Percentiles rank a stretch among this genome's conserved stretches.
Conservation (phyloP, 2,113 vertebrate genomes). For the Erythrolamprus reginae region DNA sequence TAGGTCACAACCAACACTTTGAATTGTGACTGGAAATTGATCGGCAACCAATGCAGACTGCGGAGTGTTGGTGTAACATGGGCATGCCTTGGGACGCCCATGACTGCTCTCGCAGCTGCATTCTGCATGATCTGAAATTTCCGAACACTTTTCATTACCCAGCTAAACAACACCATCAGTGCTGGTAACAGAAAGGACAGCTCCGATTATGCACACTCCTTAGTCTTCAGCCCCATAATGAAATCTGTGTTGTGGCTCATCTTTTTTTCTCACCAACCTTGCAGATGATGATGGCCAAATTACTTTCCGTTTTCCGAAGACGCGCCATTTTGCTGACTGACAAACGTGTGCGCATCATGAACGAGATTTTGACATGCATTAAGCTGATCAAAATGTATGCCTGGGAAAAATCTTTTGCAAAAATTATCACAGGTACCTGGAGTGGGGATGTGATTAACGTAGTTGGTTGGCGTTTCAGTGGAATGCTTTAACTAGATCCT, state of each 20-base stretch:
- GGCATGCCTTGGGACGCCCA: too few relatives aligned
- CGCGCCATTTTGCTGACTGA: conserved; percentile 66
- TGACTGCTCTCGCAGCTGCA: too few relatives aligned
- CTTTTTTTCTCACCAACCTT: conserved; percentile 37
- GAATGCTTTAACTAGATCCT: not conserved
- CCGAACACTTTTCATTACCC: too few relatives aligned
- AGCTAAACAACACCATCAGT: too few relatives aligned
- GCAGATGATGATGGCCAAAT: conserved; percentile 66
- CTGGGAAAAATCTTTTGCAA: conserved; percentile 77
- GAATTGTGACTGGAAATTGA: too few relatives aligned
- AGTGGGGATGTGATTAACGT: not conserved
- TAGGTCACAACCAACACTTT: too few relatives aligned
- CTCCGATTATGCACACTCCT: not conserved
- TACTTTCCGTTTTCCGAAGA: conserved; percentile 65
- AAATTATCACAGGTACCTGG: conserved; percentile 64
- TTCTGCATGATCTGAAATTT: too few relatives aligned
- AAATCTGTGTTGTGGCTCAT: not conserved
- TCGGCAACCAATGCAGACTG: too few relatives aligned
- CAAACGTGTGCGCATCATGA: conserved; percentile 73
- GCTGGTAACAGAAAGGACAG: not conserved
- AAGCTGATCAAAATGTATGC: conserved; percentile 82
- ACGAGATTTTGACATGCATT: conserved; percentile 77
- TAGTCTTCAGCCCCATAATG: not conserved
- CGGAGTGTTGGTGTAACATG: too few relatives aligned
- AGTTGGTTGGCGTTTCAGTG: not conserved